These are phyloP conservation scores for Proterorhinus semilunaris DNA, from an alignment of 2,113 vertebrate species.

Conservation along the genomic window DNA sequence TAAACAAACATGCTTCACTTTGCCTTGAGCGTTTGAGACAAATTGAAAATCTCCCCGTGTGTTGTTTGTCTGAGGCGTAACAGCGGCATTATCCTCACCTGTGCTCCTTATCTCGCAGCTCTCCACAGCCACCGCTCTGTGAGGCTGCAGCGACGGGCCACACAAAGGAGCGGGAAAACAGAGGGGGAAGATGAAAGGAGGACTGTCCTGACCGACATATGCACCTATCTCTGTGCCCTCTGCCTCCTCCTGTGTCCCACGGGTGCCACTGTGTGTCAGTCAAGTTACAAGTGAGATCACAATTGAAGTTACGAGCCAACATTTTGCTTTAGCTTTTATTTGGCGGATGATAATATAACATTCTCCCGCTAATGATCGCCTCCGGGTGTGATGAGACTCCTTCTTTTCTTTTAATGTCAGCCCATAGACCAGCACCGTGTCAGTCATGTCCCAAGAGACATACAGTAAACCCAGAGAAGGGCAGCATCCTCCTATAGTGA, in stretches of 20 bases:
- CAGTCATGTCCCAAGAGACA: constrained; percentile 66
- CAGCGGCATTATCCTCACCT: constrained; percentile 62
- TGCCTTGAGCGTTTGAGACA: constrained; percentile 26
- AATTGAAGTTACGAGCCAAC: constrained; percentile 13
- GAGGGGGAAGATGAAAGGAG: too few species aligned
- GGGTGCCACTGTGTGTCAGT: constrained; percentile 52
- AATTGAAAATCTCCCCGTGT: constrained; percentile 38
- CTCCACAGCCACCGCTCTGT: constrained; percentile 32
- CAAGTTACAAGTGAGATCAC: constrained; percentile 62
- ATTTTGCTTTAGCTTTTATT: too few species aligned
- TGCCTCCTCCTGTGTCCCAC: constrained; percentile 17
- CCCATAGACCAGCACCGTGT: constrained; percentile 27
- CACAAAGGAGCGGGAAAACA: constrained; percentile 26
- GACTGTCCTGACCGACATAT: constrained; percentile 23
- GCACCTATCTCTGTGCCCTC: constrained; percentile 27
- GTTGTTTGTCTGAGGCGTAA: constrained; percentile 51
- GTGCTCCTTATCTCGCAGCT: constrained; percentile 63
- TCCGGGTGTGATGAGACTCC: not conserved
- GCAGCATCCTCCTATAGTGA: constrained; percentile 24
- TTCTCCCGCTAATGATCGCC: too few species aligned
- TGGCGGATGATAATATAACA: too few species aligned
- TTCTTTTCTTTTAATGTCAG: not conserved
- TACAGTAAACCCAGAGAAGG: too few species aligned
- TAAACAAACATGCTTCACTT: constrained; percentile 18
- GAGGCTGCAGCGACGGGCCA: constrained; percentile 35